Evolutionary conservation across 2,113 vertebrate genomes (phyloP).

Genomic region (Sinocyclocheilus grahami): DNA sequence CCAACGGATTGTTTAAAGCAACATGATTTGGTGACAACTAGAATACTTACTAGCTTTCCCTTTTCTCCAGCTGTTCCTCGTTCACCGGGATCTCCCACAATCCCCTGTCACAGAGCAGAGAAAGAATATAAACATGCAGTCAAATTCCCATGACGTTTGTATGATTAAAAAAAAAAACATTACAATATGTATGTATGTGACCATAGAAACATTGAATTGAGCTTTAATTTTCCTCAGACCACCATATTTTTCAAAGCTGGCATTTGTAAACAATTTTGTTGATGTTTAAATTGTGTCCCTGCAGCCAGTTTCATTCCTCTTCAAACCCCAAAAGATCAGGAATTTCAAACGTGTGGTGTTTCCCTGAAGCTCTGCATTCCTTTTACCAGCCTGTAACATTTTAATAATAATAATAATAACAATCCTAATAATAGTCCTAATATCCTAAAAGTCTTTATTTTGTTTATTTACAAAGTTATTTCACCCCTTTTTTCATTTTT

Average conservation of each 20-base stretch:
- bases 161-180: background rate
- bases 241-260: slow-evolving; percentile 7
- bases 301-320: background rate
- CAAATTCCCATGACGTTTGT: background rate
- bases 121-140: background rate
- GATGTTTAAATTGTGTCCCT: background rate
- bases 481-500: background rate
- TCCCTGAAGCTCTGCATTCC: background rate
- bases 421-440: background rate
- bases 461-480: too few relatives aligned
- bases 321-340: slow-evolving; percentile 1
- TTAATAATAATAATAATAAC: background rate
- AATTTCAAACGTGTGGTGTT: background rate
- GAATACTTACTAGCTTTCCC: slow-evolving; percentile 74
- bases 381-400: background rate
- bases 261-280: slow-evolving; percentile 11
- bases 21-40: background rate
- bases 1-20: background rate
- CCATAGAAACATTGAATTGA: background rate
- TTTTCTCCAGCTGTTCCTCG: slow-evolving; percentile 73
- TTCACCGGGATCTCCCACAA: slow-evolving; percentile 79
- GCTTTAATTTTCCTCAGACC: slow-evolving; percentile 1
- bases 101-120: slow-evolving; percentile 68
- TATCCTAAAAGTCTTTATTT: too few relatives aligned
- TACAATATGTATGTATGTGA: background rate